Evolutionary conservation across 2,797 vertebrate genomes (phyloP), one percentile per base, ranked within the genome.

Genomic region (Hoplostethus atlanticus): DNA sequence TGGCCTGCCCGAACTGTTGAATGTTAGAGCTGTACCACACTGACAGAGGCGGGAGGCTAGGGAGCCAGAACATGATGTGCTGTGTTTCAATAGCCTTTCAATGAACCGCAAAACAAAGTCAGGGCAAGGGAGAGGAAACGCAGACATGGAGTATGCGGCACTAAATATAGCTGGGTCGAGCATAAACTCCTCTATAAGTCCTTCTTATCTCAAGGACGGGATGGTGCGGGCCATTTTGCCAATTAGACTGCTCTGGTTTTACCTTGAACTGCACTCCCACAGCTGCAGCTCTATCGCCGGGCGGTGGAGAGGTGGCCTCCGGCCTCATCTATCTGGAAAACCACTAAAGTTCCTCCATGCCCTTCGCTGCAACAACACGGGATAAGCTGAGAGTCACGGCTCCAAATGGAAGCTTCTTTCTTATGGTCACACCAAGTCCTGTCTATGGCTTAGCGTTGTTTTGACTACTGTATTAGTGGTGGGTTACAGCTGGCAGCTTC

Each of bases 161-260:
- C 81, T 81, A 81, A 85, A 92, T 88, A 85, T 86, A 87, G 82
- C 67, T 52, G 68, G 68, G 82, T 75, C 83, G 75, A 88, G 86
- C 77, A 86, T 87, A 92, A 84, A 88, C 71, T 73, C 72, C 79
- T 86, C 80, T 75, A 79, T 87, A 90, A 90, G 82, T 89, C 81
- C 69, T 78, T 81, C 79, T 89, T 90, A 92, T 93, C 91, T 93
- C 92, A 94, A 95, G 94, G 94, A 91, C 88, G 77, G 92, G 82
- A 93, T 87, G 70, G 68, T 71, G 81, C 80, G 92, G 91, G 84
- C 87, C 83, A 71, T 86, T 92, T 90, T 80, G 61, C 79, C 91
- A 92, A 89, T 91, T 90, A 89, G 78, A 89, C 74, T 47, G 80
- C 76, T 82, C 77, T 79, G 85, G 60, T 85, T 87, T 86, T 88